Base-by-base conservation (phyloP, 2,888 invertebrate species). In the Nezara viridula region DNA sequence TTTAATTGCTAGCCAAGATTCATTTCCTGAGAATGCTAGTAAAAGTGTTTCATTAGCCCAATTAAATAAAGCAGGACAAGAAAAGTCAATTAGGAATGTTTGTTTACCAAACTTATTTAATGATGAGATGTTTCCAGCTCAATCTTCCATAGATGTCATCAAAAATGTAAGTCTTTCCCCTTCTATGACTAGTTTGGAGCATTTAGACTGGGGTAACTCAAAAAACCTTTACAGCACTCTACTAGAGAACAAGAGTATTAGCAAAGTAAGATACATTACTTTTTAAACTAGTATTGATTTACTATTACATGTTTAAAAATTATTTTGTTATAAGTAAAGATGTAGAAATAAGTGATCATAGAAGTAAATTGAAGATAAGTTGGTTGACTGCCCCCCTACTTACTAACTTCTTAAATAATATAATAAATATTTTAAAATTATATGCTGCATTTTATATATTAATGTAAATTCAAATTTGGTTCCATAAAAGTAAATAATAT, bases 181-280 rank as follows among this genome's bases (percentile, higher is more conserved):
- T 32, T 81, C 81, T 44, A n/a, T 24, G 40, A 44, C 40, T 44
- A 81, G 81, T n/a, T 44, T 81, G 81, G 44, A 44, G 0, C 81
- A 24, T 44, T 44, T 81, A 37, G 81, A 81, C 44, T 81, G 81
- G 40, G 40, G 81, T 47, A 81, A 81, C 44, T 81, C 81, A 44
- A 81, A 81, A n/a, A 44, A 44, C 14, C n/a, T 81, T 40, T 81
- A 81, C 16, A n/a, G 5, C 6, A 47, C 44, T 44, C 14, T 81
- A 47, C 47, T 81, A 47, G 81, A 81, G n/a, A 81, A 81, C 81
- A 81, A 47, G 21, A 81, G 16, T 12, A 81, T 81, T 44, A 47
- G 81, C 14, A 81, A 81, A 81, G 81, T 81, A 81, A 81, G 81
- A 44, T 77, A 37, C 9, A 66, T 32, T 37, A 37, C 1, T 73